Evolutionary conservation across 2,113 vertebrate genomes (phyloP).

Genomic region (Callipepla squamata): DNA sequence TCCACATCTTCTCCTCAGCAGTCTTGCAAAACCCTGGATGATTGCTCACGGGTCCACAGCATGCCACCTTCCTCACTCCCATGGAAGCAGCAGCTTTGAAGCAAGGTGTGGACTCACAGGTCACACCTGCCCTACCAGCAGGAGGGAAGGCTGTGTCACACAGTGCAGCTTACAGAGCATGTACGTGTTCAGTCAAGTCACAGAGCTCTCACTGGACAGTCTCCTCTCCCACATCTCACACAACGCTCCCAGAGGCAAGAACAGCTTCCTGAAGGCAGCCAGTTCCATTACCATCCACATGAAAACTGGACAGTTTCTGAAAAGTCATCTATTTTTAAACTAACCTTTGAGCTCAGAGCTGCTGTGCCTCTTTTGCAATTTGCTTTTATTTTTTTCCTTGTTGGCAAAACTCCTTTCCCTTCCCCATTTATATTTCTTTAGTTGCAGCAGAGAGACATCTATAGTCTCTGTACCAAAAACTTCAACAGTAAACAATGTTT

Average conservation of each 20-base stretch:
- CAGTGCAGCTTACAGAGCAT: background rate
- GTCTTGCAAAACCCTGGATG: background rate
- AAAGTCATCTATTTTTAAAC: constrained; percentile 22
- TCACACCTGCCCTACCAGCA: accelerated
- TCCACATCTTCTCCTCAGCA: background rate
- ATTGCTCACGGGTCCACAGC: accelerated
- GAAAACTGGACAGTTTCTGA: background rate
- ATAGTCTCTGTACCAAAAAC: background rate
- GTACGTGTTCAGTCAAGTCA: background rate
- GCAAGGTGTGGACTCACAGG: accelerated
- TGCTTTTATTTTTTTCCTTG: background rate
- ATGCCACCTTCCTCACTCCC: accelerated
- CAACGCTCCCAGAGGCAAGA: background rate
- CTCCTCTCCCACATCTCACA: background rate
- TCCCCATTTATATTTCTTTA: background rate
- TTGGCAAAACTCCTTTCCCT: background rate
- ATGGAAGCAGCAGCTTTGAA: no score
- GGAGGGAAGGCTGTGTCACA: background rate
- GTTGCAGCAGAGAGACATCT: background rate
- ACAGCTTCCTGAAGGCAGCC: background rate
- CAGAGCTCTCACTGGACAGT: background rate
- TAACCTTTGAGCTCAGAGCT: background rate
- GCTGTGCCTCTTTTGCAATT: background rate
- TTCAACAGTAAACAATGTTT: background rate
- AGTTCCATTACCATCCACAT: background rate